Base-by-base conservation (phyloP, 2,888 invertebrate species). In the Tenthredo distinguenda region DNA sequence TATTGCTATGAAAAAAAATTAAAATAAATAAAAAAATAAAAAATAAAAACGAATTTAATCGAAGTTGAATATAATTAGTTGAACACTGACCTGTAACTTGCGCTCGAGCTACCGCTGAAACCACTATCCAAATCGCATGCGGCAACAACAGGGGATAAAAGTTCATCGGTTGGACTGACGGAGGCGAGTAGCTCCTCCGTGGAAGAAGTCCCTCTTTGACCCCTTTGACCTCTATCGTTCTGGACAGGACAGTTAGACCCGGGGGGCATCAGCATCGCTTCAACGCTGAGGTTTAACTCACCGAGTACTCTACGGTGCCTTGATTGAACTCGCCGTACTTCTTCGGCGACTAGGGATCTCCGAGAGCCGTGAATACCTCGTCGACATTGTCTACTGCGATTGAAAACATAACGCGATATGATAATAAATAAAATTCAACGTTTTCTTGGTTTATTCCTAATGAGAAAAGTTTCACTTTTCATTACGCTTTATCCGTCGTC, bases 181-280 rank as follows among this genome's bases (percentile, higher is more conserved):
- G 90, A 89, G 87, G 96, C 95, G 89, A 97, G 93, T 88, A 97
- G 93, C 91, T 96, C 96, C 84, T 92, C 92, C 47, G 91, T 90
- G 95, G 95, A 87, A 95, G 94, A 91, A 95, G 95, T 91, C 95
- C 95, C 86, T 95, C 95, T 90, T 96, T 95, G 92, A 96, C 96
- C 81, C 95, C 96, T 92, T 95, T 95, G 88, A 95, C 96, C 88
- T 95, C 96, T 94, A 95, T 95, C 87, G 74, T 94, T 93, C 86
- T 94, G 94, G 18, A 94, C 94, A 37, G 94, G 94, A 89, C 94
- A 94, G 87, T 92, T 93, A 88, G 93, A 94, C 88, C 96, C 95
- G 91, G 96, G 96, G 26, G 98, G 98, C 98, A 98, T 98, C 88
- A 98, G 94, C 97, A 98, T 98, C 74, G 97, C 98, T 94, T 98